Evolutionary conservation across 2,797 vertebrate genomes (phyloP).

Genomic region (Simalia tracyae): DNA sequence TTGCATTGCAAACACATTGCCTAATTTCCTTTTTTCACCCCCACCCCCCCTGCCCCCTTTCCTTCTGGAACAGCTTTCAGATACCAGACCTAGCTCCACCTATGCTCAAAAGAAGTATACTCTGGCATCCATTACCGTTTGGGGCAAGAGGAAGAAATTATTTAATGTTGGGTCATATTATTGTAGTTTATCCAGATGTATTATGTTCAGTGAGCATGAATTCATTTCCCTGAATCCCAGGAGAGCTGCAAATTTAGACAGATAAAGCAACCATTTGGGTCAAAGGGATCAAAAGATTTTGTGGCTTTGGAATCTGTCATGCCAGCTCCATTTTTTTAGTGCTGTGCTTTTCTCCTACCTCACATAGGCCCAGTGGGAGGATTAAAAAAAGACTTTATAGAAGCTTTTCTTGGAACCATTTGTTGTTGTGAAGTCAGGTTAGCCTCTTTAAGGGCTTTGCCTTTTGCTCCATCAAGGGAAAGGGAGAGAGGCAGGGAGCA

Average conservation of each 20-base stretch:
- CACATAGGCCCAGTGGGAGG: conserved; percentile 75
- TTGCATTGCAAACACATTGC: conserved; percentile 70
- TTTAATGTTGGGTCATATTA: conserved; percentile 77
- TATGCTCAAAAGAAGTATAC: conserved; percentile 70
- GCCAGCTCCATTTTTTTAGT: conserved; percentile 3
- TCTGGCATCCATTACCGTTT: conserved; percentile 74
- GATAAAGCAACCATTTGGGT: conserved; percentile 63
- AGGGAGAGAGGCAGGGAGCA: neutral
- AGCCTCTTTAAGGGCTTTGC: conserved; percentile 2
- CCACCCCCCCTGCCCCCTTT: conserved; percentile 54
- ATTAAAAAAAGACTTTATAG: conserved; percentile 74
- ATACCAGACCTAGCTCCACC: conserved; percentile 59
- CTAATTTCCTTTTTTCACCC: conserved; percentile 67
- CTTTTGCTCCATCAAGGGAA: conserved; percentile 19
- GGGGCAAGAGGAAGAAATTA: conserved; percentile 80
- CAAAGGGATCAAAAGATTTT: conserved; percentile 52
- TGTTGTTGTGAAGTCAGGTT: conserved; percentile 49
- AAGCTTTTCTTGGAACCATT: conserved; percentile 45
- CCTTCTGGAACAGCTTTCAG: conserved; percentile 59
- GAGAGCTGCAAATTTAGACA: conserved; percentile 79
- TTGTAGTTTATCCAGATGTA: conserved; percentile 75
- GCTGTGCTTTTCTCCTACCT: conserved; percentile 61
- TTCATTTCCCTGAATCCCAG: conserved; percentile 78
- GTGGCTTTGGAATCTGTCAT: conserved; percentile 38
- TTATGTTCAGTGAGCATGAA: conserved; percentile 76